Conservation (phyloP, 1,140 invertebrate species). For the Aculops lycopersici region DNA sequence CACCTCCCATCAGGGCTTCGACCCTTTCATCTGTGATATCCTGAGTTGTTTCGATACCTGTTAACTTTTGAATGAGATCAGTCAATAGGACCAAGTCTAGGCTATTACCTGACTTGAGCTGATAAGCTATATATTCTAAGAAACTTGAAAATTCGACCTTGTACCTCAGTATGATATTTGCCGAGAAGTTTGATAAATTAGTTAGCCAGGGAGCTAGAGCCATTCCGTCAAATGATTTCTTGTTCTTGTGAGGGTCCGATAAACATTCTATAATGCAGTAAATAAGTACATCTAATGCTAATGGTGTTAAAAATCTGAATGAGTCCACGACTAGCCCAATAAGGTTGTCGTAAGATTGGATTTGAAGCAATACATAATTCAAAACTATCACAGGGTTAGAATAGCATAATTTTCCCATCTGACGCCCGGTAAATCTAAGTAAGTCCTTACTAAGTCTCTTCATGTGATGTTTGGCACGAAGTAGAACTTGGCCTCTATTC, state of each 20-base stretch:
- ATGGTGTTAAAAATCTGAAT: conserved; percentile 69
- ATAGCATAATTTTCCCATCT: conserved; percentile 83
- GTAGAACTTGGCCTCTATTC: conserved; percentile 45
- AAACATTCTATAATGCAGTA: conserved; percentile 81
- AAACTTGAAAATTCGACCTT: conserved; percentile 74
- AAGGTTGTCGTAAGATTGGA: conserved; percentile 88
- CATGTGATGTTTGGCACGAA: conserved; percentile 81
- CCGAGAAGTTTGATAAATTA: conserved; percentile 63
- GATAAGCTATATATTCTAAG: conserved; percentile 83
- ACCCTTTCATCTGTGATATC: conserved; percentile 85
- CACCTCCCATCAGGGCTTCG: conserved; percentile 78
- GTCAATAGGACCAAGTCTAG: conserved; percentile 75
- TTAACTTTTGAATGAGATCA: conserved; percentile 97
- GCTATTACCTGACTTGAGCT: conserved; percentile 75
- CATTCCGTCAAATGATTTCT: conserved; percentile 60
- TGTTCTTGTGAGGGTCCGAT: conserved; percentile 26
- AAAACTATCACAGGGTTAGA: conserved; percentile 75
- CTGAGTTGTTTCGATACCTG: conserved; percentile 78
- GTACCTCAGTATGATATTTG: conserved; percentile 85
- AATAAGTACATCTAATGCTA: conserved; percentile 81
- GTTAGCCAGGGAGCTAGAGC: conserved; percentile 63
- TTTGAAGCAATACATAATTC: conserved; percentile 67
- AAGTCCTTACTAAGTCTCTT: conserved; percentile 93
- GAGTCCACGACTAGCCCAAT: conserved; percentile 85
- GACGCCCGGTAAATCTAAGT: conserved; percentile 72